Evolutionary conservation across 1,140 invertebrate genomes (phyloP), one percentile per base, ranked within the genome.

Genomic region (Drosophila tsacasi): DNA sequence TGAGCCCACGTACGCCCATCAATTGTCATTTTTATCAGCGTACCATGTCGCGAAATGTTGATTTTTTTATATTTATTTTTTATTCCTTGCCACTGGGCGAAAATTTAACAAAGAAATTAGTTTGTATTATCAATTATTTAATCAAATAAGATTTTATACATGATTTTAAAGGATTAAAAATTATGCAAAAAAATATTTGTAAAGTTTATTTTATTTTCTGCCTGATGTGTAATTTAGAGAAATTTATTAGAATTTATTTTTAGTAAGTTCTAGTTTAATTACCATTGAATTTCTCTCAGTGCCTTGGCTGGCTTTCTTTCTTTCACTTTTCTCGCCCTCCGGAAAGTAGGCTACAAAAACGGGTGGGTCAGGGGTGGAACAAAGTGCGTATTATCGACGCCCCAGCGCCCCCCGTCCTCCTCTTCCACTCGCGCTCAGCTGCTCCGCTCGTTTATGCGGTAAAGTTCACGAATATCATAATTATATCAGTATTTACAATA

Each of bases 21-120:
- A 89, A 89, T 89, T 89, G 85, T 90, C 85, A 69, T 89, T 89
- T 89, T 89, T 89, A 89, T 89, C 85, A 90, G 78, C 81, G 85
- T 73, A 79, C 68, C 81, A 84, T 81, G 81, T 84, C 84, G 84
- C 81, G 77, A 81, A 74, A 89, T 86, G 79, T 76, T 90, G 63
- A 55, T 65, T 69, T 75, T 71, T 69, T 64, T 32, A 8, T 52
- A 21, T 21, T 13, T 52, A 4, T 54, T 54, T 54, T 54, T 17
- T 55, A 37, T 55, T 6, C 2, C 30, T 9, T 13, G 12, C 3
- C 63, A 65, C 37, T 44, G 19, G 10, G 8, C 8, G 15, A 27
- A 42, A 61, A 60, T n/a, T 1, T 7, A 19, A 32, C 5, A 19
- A 5, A 12, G 5, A 50, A 50, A 50, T 12, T n/a, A 3, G 5